Percentiles rank a stretch among this genome's conserved stretches.
Conservation (phyloP, 2,797 vertebrate species). For the Xenopus petersii region DNA sequence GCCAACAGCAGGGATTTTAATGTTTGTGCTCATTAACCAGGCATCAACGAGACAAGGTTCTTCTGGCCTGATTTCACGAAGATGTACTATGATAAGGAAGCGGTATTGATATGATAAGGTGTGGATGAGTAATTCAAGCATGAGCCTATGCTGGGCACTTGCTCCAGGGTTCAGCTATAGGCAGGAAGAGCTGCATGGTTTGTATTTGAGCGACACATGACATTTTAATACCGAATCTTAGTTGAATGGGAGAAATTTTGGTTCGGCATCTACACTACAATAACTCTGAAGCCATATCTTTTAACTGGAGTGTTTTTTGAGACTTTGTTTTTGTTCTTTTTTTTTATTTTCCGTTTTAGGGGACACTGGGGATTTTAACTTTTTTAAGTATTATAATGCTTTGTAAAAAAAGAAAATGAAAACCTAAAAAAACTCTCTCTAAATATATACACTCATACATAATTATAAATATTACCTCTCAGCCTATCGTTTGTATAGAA, state of each 20-base stretch:
- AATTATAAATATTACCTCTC: conserved; percentile 67
- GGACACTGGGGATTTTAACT: conserved; percentile 72
- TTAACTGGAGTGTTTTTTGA: conserved; percentile 70
- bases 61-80: conserved; percentile 27
- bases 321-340: conserved; percentile 28
- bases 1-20: conserved; percentile 50
- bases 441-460: conserved; percentile 45
- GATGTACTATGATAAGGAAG: conserved; percentile 5
- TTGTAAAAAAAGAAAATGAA: conserved; percentile 67
- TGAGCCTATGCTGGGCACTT: conserved; percentile 7
- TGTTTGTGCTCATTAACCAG: conserved; percentile 42
- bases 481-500: conserved; percentile 71
- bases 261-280: conserved; percentile 50
- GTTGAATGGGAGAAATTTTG: conserved; percentile 36
- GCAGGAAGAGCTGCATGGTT: conserved; percentile 36
- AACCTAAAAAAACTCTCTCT: conserved; percentile 53
- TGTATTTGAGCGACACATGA: conserved; percentile 27
- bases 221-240: conserved; percentile 39
- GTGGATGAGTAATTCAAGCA: background rate
- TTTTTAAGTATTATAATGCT: conserved; percentile 66
- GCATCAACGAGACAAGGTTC: conserved; percentile 9
- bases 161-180: conserved; percentile 9
- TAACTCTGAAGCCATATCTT: conserved; percentile 78
- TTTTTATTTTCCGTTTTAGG: conserved; percentile 47
- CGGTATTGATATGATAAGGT: background rate